Base-by-base conservation (phyloP, 2,113 vertebrate genomes). In the Ctenodactylus gundi region DNA sequence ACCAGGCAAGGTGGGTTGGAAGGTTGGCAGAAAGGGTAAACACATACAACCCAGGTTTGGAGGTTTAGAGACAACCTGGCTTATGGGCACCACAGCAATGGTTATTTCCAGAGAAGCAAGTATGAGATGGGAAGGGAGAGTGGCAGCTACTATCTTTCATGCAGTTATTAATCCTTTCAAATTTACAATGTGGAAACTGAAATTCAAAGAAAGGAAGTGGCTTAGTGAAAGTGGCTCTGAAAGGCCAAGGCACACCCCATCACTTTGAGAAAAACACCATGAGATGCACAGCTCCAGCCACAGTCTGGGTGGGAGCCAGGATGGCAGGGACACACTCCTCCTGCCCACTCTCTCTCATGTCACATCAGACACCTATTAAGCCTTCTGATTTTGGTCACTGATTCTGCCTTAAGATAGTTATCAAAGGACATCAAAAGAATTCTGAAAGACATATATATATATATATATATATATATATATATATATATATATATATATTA, bases 401-500 rank as follows among this genome's bases (percentile, higher is more conserved):
- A 49, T 51, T 88, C 85, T 88, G 64, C 14, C 88, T 67, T 51
- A 76, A 68, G 25, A 55, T 29, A 62, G 78, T 36, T 55, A 55
- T 88, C 85, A 94, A 78, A 95, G 72, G 36, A 84, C 46, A 72
- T 46, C 62, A 89, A 39, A 70, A 46, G 36, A 62, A 85, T 88
- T 72, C 85, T 62, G 53, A 70, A 83, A 78, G 53, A 72, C 81
- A 46, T 72, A n/a, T 3, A 4, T 11, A 4, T 41, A 9, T 25
- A 4, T 41, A 7, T 44, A 44, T 27, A n/a, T 3, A 4, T 11
- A 4, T 41, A 9, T 25, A 4, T 41, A 7, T 44, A 44, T 27
- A 72, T 73, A 46, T 72, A n/a, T 3, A 4, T 11, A 4, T 41
- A 9, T 25, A 4, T 41, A 7, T 44, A 44, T 27, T n/a, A n/a